These are phyloP conservation scores for Drosophila acutilabella DNA, from an alignment of 2,888 invertebrate genomes.

Conservation along the genomic window DNA sequence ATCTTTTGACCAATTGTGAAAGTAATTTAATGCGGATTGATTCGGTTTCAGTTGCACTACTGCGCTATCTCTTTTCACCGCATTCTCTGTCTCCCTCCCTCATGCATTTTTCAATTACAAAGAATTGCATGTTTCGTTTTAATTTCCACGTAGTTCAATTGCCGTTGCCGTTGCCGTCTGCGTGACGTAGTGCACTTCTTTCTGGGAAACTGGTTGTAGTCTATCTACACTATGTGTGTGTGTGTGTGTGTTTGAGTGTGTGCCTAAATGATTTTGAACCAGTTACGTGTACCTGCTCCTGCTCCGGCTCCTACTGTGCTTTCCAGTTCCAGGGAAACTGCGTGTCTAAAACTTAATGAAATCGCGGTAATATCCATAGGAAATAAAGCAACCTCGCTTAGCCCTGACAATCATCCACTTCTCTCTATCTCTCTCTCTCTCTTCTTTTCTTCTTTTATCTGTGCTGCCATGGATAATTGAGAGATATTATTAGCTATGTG, in stretches of 20 bases:
- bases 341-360: conserved; percentile 81
- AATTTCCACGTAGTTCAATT: conserved; percentile 70
- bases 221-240: conserved; percentile 28
- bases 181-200: conserved; percentile 67
- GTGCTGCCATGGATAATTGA: conserved; percentile 61
- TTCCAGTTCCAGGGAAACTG: conserved; percentile 70
- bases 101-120: conserved; percentile 71
- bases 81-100: not conserved
- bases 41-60: conserved; percentile 18
- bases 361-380: conserved; percentile 54
- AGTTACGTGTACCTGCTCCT: conserved; percentile 60
- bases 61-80: not conserved
- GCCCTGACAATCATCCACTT: conserved; percentile 27
- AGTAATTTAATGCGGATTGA: conserved; percentile 77
- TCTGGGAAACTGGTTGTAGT: conserved; percentile 66
- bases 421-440: no score
- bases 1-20: conserved; percentile 80
- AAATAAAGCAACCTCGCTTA: conserved; percentile 35
- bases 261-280: conserved; percentile 77
- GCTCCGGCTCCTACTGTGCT: conserved; percentile 21
- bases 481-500: conserved; percentile 71
- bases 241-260: conserved; percentile 35
- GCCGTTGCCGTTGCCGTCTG: conserved; percentile 40
- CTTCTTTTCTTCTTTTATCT: not conserved
- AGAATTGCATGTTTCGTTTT: conserved; percentile 80